Evolutionary conservation across 2,888 invertebrate genomes (phyloP).

Genomic region (Cyclophora albipunctata): DNA sequence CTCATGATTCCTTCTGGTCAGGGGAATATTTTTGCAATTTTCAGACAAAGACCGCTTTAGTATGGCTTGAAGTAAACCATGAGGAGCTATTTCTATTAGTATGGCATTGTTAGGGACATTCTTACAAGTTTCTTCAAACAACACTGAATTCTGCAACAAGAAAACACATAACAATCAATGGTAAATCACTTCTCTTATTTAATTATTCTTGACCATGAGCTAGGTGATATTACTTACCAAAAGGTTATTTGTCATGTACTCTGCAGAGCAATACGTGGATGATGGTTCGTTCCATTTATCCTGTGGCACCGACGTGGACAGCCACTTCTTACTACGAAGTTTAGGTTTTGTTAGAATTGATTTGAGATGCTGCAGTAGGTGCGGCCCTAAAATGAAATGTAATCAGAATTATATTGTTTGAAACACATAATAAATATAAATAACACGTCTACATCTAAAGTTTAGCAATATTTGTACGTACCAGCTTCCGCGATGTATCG

Average conservation of each 20-base stretch:
- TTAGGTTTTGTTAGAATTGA: constrained; percentile 74
- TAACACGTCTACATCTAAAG: too few species aligned
- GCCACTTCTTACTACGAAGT: constrained; percentile 81
- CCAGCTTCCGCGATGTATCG: constrained; percentile 80
- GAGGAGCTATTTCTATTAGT: constrained; percentile 89
- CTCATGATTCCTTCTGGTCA: constrained; percentile 80
- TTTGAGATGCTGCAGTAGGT: constrained; percentile 73
- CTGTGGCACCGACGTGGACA: constrained; percentile 84
- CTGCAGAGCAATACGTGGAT: constrained; percentile 79
- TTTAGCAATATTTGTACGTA: constrained; percentile 8
- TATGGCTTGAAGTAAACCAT: constrained; percentile 82
- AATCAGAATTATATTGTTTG: too few species aligned
- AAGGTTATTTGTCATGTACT: constrained; percentile 88
- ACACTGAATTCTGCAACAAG: constrained; percentile 63
- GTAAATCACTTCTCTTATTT: too few species aligned
- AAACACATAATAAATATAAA: too few species aligned
- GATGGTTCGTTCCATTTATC: constrained; percentile 70
- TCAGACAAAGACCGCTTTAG: constrained; percentile 80
- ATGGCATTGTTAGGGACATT: constrained; percentile 86
- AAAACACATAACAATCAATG: too few species aligned
- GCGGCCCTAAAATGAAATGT: constrained; percentile 40
- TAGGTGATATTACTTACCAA: constrained; percentile 46
- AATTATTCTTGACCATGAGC: too few species aligned
- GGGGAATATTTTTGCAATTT: constrained; percentile 78
- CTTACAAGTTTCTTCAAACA: constrained; percentile 84